phyloP scores from a whole-genome alignment of 1,140 invertebrate genomes.

The Drosophila ogumai region DNA sequence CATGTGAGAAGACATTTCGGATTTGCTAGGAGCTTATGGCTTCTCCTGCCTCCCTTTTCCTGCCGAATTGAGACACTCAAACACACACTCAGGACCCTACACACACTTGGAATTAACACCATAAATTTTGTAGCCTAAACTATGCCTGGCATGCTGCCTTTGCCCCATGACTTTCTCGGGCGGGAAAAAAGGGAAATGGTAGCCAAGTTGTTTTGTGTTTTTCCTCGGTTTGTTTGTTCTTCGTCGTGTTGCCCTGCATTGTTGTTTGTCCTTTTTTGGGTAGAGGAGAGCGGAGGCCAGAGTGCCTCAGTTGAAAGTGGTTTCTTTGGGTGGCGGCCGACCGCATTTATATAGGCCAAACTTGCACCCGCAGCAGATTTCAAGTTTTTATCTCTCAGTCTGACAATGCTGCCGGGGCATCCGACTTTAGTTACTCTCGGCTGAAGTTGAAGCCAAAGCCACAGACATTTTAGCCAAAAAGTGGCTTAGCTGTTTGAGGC shows the following conservation, averaged over 20 bases:
- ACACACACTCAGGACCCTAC: conserved; percentile 22
- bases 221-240: conserved; percentile 35
- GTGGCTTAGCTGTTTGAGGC: conserved; percentile 67
- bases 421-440: conserved; percentile 52
- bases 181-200: conserved; percentile 6
- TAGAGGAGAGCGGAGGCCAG: conserved; percentile 13
- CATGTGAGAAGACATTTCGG: conserved; percentile 55
- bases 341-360: conserved; percentile 67
- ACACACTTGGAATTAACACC: conserved; percentile 74
- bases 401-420: conserved; percentile 44
- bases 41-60: conserved; percentile 18
- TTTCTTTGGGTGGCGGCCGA: conserved; percentile 40
- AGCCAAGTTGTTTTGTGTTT: conserved; percentile 35
- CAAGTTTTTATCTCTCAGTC: conserved; percentile 74
- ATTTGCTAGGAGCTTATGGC: conserved; percentile 46
- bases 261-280: conserved; percentile 30
- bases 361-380: conserved; percentile 77
- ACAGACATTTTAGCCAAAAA: conserved; percentile 75
- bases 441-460: conserved; percentile 47
- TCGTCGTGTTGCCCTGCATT: conserved; percentile 28
- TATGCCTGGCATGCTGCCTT: conserved; percentile 65
- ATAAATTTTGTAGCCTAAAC: conserved; percentile 76
- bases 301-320: conserved; percentile 68
- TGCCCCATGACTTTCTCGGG: conserved; percentile 24
- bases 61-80: conserved; percentile 58